Evolutionary conservation across 2,113 vertebrate species (phyloP).

Genomic region (Siniperca chuatsi): DNA sequence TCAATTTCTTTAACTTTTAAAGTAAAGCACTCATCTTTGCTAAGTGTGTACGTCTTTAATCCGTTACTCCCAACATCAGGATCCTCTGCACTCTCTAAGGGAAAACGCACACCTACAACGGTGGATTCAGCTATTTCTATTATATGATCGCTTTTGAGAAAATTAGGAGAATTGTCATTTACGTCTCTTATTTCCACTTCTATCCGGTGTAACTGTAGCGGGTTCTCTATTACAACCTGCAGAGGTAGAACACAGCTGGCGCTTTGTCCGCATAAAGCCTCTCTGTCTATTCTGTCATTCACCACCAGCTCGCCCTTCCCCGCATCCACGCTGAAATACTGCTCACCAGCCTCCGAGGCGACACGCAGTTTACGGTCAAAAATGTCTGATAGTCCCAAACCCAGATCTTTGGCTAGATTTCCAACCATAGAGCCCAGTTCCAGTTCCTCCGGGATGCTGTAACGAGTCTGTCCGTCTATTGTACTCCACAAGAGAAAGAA

Average conservation of each 20-base stretch:
- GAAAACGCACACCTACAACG: slow-evolving; percentile 78
- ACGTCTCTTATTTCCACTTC: slow-evolving; percentile 88
- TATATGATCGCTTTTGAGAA: neutral
- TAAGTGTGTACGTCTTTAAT: slow-evolving; percentile 72
- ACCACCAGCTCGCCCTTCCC: slow-evolving; percentile 85
- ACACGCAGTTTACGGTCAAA: slow-evolving; percentile 84
- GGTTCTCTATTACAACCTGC: slow-evolving; percentile 85
- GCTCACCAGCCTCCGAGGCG: slow-evolving; percentile 82
- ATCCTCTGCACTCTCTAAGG: slow-evolving; percentile 77
- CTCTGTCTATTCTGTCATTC: slow-evolving; percentile 88
- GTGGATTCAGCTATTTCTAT: slow-evolving; percentile 83
- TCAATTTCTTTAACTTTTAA: slow-evolving; percentile 76
- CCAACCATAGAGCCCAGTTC: slow-evolving; percentile 83
- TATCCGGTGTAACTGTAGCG: slow-evolving; percentile 83
- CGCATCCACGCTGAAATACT: slow-evolving; percentile 85
- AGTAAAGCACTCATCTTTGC: slow-evolving; percentile 75
- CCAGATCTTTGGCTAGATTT: slow-evolving; percentile 86
- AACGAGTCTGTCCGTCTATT: slow-evolving; percentile 76
- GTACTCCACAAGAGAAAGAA: slow-evolving; percentile 77
- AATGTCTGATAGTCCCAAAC: slow-evolving; percentile 82
- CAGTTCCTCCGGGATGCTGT: slow-evolving; percentile 84
- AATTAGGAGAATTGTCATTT: slow-evolving; percentile 87
- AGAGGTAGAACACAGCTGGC: slow-evolving; percentile 84
- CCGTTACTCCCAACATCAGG: slow-evolving; percentile 76
- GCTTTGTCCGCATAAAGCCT: slow-evolving; percentile 87